phyloP scores from a whole-genome alignment of 2,888 invertebrate genomes.

The Catocala sponsa region DNA sequence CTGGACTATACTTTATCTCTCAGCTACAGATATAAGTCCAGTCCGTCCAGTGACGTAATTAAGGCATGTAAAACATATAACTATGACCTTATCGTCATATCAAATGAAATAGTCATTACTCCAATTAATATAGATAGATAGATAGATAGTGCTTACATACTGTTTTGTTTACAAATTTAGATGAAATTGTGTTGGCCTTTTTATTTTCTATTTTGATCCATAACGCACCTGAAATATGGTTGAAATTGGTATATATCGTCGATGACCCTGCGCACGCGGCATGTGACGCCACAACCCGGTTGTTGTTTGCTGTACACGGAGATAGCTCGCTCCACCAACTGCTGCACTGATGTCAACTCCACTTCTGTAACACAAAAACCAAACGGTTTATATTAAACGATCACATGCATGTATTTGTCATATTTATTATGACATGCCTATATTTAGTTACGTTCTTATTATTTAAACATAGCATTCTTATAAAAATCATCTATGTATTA shows the following conservation, averaged over 20 bases:
- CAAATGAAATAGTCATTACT: slow-evolving; percentile 22
- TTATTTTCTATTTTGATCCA: slow-evolving; percentile 8
- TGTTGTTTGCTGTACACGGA: slow-evolving; percentile 75
- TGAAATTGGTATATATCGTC: slow-evolving; percentile 84
- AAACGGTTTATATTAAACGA: background rate
- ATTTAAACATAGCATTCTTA: too few relatives aligned
- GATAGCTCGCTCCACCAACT: slow-evolving; percentile 81
- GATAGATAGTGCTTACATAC: slow-evolving; percentile 18
- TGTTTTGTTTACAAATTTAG: slow-evolving; percentile 21
- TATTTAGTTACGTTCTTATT: too few relatives aligned
- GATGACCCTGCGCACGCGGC: slow-evolving; percentile 81
- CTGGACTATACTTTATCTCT: too few relatives aligned
- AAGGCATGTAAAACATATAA: slow-evolving; percentile 12
- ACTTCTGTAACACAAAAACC: slow-evolving; percentile 58
- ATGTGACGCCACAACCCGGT: slow-evolving; percentile 78
- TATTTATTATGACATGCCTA: too few relatives aligned
- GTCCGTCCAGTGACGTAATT: slow-evolving; percentile 4
- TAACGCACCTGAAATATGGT: slow-evolving; percentile 80
- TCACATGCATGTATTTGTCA: too few relatives aligned
- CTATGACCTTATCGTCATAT: slow-evolving; percentile 27
- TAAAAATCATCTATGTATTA: too few relatives aligned
- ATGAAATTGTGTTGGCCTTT: background rate
- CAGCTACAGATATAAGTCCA: too few relatives aligned
- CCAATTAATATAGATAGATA: slow-evolving; percentile 14
- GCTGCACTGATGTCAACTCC: slow-evolving; percentile 80